Evolutionary conservation across 2,113 vertebrate genomes (phyloP).

Genomic region (Paramormyrops kingsleyae): DNA sequence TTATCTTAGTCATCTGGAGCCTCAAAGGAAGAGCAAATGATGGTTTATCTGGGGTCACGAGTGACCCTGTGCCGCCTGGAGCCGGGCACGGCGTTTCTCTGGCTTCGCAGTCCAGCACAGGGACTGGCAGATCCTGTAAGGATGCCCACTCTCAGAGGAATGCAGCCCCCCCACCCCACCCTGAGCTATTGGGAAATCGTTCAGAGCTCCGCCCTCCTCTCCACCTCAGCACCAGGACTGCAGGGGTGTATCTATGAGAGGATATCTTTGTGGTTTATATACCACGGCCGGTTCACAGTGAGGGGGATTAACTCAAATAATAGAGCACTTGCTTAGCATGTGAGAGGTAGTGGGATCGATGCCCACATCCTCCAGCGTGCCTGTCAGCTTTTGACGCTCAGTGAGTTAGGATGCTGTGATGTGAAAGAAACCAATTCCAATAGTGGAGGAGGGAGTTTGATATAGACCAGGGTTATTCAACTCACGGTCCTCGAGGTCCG

Average conservation of each 20-base stretch:
- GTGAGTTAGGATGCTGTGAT: neutral
- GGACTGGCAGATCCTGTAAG: neutral
- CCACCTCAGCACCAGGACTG: neutral
- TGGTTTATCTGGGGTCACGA: slow-evolving; percentile 40
- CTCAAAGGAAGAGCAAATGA: slow-evolving; percentile 44
- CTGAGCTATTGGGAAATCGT: neutral
- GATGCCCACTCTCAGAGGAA: neutral
- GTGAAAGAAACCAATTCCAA: neutral
- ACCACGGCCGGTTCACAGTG: neutral
- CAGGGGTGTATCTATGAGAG: neutral
- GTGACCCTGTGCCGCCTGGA: neutral
- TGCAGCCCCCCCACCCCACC: neutral
- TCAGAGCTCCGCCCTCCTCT: neutral
- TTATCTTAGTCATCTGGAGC: slow-evolving; percentile 57
- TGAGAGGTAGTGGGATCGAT: slow-evolving; percentile 56
- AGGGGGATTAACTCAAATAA: slow-evolving; percentile 60
- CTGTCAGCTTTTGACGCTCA: neutral
- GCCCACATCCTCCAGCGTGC: slow-evolving; percentile 46
- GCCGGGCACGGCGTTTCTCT: neutral
- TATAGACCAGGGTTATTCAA: too few species aligned
- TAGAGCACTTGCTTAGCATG: slow-evolving; percentile 62
- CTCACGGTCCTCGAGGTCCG: too few species aligned
- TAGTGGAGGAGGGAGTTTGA: neutral
- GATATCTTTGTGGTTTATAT: neutral
- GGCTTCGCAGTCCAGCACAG: neutral